These are phyloP conservation scores for Phyllotreta striolata DNA, from an alignment of 2,888 invertebrate species.

Conservation along the genomic window DNA sequence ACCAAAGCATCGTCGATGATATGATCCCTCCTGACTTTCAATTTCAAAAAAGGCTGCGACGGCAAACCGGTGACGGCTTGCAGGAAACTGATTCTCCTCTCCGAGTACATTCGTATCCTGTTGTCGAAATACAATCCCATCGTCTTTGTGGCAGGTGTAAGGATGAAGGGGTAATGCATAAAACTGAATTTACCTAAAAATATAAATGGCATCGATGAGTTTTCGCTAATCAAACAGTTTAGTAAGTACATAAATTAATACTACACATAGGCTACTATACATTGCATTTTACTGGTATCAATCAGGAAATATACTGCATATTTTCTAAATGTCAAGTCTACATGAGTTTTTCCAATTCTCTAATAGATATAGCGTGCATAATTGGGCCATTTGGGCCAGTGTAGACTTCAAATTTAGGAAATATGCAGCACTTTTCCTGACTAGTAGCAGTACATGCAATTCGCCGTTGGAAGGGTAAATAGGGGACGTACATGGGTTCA, in stretches of 20 bases:
- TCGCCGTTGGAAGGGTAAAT: no score
- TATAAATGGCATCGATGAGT: constrained; percentile 19
- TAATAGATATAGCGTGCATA: no score
- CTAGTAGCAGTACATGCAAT: no score
- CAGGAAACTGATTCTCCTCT: constrained; percentile 84
- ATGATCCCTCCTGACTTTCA: constrained; percentile 84
- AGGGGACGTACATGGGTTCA: constrained; percentile 1
- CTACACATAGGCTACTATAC: no score
- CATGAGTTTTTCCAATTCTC: no score
- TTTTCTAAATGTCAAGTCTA: no score
- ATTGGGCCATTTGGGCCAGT: no score
- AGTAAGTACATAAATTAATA: no score
- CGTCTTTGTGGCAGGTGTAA: constrained; percentile 91
- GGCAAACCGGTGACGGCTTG: constrained; percentile 85
- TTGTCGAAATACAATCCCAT: constrained; percentile 93
- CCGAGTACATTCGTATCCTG: constrained; percentile 93
- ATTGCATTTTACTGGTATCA: no score
- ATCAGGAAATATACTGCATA: no score
- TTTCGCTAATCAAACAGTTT: not conserved
- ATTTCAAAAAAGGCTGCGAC: constrained; percentile 82
- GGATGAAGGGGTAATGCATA: constrained; percentile 88
- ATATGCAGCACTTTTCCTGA: no score
- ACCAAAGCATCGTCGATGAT: constrained; percentile 93
- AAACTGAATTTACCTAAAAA: constrained; percentile 81
- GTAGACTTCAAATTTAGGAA: no score